Evolutionary conservation across 2,113 vertebrate genomes (phyloP).

Genomic region (Nothoprocta perdicaria): DNA sequence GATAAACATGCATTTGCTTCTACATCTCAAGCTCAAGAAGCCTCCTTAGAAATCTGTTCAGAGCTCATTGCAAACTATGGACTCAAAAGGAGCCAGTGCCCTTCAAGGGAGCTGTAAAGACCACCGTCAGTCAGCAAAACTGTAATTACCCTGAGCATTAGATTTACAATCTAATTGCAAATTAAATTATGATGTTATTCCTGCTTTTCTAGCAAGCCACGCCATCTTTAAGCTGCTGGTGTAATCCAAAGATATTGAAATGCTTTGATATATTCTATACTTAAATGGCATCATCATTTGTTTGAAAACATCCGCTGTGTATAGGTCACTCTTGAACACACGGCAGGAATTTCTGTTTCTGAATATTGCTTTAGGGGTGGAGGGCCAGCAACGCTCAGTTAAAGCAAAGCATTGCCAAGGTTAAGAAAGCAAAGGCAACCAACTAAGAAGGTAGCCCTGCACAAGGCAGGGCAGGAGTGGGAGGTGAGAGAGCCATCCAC

Average conservation of each 20-base stretch:
- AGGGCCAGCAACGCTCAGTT: not conserved
- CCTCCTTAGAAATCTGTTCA: not conserved
- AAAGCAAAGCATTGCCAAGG: not conserved
- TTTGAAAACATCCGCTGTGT: not conserved
- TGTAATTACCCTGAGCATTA: conserved; percentile 6
- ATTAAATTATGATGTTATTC: not conserved
- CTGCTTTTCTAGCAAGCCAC: not conserved
- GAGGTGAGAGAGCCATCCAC: not conserved
- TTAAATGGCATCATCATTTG: not conserved
- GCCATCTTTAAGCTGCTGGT: not conserved
- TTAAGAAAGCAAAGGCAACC: not conserved
- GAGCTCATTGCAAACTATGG: not conserved
- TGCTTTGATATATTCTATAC: not conserved
- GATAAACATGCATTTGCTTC: not conserved
- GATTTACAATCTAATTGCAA: not conserved
- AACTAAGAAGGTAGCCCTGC: not conserved
- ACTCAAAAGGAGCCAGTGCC: not conserved
- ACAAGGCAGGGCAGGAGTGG: rapidly evolving
- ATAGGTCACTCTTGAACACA: not conserved
- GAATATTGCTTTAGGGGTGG: not conserved
- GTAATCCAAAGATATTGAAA: not conserved
- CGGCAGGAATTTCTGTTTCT: not conserved
- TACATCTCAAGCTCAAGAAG: not conserved
- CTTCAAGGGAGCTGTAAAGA: conserved; percentile 14
- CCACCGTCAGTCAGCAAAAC: not conserved